These are phyloP conservation scores for Harmothoe impar DNA, from an alignment of 2,888 invertebrate genomes.

Conservation along the genomic window DNA sequence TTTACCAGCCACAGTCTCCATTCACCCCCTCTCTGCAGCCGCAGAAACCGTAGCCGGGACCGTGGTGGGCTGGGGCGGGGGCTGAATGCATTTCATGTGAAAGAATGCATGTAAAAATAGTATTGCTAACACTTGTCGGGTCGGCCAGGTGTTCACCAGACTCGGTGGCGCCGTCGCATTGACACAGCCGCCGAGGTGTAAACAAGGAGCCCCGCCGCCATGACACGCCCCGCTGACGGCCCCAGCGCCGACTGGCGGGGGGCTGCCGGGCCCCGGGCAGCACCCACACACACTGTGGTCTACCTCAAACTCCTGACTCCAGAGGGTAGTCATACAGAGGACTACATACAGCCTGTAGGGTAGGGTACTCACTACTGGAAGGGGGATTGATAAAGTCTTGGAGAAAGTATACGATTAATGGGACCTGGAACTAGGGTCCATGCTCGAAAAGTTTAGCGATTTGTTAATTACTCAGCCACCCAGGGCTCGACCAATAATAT, in stretches of 20 bases:
- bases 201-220: conserved; percentile 68
- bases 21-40: background rate
- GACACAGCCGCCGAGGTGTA: conserved; percentile 72
- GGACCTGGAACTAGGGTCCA: no score
- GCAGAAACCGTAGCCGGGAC: conserved; percentile 16
- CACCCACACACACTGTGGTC: background rate
- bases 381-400: no score
- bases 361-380: no score
- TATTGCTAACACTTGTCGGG: conserved; percentile 63
- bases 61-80: background rate
- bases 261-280: conserved; percentile 66
- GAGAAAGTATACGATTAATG: no score
- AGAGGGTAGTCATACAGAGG: background rate
- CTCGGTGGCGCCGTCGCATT: conserved; percentile 66
- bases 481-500: no score
- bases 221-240: conserved; percentile 78
- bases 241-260: conserved; percentile 75
- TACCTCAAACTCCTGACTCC: background rate
- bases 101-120: conserved; percentile 66
- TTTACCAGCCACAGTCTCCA: background rate
- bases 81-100: conserved; percentile 65
- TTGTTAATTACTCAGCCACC: no score
- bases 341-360: background rate
- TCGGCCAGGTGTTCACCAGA: conserved; percentile 65
- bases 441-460: no score